Base-by-base conservation (phyloP, 2,888 invertebrate genomes). In the Mycalesis mineus region DNA sequence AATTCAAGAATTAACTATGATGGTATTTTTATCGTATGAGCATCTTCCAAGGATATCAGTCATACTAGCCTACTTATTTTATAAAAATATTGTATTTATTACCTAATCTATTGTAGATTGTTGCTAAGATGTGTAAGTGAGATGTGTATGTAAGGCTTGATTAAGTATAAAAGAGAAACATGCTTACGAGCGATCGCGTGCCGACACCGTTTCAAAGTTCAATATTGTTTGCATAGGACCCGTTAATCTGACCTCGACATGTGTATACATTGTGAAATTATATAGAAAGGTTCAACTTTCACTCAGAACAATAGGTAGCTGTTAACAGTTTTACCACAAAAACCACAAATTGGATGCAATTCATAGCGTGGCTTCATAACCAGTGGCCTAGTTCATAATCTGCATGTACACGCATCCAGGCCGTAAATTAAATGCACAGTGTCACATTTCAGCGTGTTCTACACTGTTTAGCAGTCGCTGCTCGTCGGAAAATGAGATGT, bases 331-430 rank as follows among this genome's bases (percentile, higher is more conserved):
- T 36, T 17, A 48, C 48, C 36, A 17, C 33, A 15, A 39, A 31
- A 39, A 49, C 49, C 37, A 49, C 49, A 49, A 49, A 49, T 39
- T 49, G 13, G 28, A 49, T 49, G 28, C 39, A 39, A 49, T 49
- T 39, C 49, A 49, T 28, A 28, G 11, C 37, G n/a, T 49, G 52
- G 47, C 41, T 41, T 52, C 39, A 41, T 45, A 40, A 53, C 36
- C 48, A 53, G 42, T 58, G 52, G 17, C 53, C 57, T 49, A 45
- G 53, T 53, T 48, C 37, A 37, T 52, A 45, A 45, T 47, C 33
- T 47, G 57, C 39, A 51, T 40, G 40, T 29, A 29, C 40, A 37
- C 50, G 15, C 51, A 51, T 51, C 51, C 51, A 51, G 40, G 40
- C 15, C 31, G 31, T 51, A 51, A 51, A 51, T 51, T 51, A 29